These are phyloP conservation scores for Pungitius pungitius DNA, from an alignment of 2,113 vertebrate genomes.

Conservation along the genomic window DNA sequence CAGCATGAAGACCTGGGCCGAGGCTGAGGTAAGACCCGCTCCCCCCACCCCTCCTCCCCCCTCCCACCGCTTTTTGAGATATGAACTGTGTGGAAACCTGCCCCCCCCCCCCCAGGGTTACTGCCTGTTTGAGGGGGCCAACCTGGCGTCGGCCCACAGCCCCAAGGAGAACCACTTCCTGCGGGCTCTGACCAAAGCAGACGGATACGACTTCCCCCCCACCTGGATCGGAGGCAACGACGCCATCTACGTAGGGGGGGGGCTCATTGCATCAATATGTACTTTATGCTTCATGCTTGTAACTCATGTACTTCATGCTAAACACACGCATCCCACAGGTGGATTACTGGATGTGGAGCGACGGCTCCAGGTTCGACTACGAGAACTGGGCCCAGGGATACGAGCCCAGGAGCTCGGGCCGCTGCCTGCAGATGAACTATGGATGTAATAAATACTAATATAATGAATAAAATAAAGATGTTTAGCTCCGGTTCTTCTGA, in stretches of 20 bases:
- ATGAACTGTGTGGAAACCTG: not conserved
- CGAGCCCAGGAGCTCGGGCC: fast-evolving
- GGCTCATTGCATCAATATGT: too few relatives aligned
- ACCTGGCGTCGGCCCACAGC: slow-evolving; percentile 54
- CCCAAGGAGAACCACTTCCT: slow-evolving; percentile 19
- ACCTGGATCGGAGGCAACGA: slow-evolving; percentile 50
- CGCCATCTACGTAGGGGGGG: not conserved
- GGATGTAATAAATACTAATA: slow-evolving; percentile 23
- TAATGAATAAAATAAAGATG: too few relatives aligned
- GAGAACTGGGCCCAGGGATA: not conserved
- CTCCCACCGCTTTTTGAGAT: not conserved
- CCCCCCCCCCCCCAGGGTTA: slow-evolving; percentile 15
- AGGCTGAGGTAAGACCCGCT: slow-evolving; percentile 65
- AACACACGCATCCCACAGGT: too few relatives aligned
- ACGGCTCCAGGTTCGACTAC: slow-evolving; percentile 40
- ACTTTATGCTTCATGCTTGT: too few relatives aligned
- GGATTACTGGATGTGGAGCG: slow-evolving; percentile 49
- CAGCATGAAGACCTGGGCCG: slow-evolving; percentile 33
- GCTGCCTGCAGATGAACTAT: slow-evolving; percentile 24
- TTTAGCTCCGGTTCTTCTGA: not conserved
- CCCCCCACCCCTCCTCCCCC: not conserved
- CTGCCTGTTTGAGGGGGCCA: slow-evolving; percentile 41
- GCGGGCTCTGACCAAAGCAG: slow-evolving; percentile 29
- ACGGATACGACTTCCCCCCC: slow-evolving; percentile 1
- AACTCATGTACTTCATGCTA: too few relatives aligned